Base-by-base conservation (phyloP, 2,797 vertebrate species). In the Alectoris magna region DNA sequence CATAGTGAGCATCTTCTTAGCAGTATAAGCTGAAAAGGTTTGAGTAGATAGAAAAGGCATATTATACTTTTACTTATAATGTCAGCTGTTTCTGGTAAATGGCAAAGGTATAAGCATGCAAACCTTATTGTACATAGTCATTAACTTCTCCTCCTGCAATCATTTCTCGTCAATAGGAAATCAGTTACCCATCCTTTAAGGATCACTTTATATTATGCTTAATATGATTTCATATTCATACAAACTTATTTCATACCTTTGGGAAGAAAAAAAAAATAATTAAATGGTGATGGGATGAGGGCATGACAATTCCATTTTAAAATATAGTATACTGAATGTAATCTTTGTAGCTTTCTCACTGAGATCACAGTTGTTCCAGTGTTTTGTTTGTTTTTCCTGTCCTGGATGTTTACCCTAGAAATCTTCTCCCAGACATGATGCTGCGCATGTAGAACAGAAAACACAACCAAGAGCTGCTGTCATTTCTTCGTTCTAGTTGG, bases 341-440 rank as follows among this genome's bases (percentile, higher is more conserved):
- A 74, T 31, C 18, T 78, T 64, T 22, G 6, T 9, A 34, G 10
- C 36, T 91, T 78, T 93, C 39, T 44, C 31, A 26, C 36, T 67
- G 53, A 11, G 14, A 41, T 39, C 38, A 72, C 10, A 18, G 23
- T 56, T 67, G 12, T 9, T 81, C 49, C 71, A 31, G 0, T 11
- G 18, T 23, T 85, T 16, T 87, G 67, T 24, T 56, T 16, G 29
- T 29, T 53, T 53, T 53, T 53, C 39, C n/a, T 73, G 5, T 43
- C 36, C 74, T 68, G 48, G 44, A 73, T 29, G 29, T 44, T 84
- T 84, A 12, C 29, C 46, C 43, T 71, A n/a, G 67, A 95, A 91
- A 62, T 51, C 27, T 39, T 46, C n/a, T 76, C 13, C 27, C 81
- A 68, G 58, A n/a, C 13, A 9, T 0, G 2, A 29, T 1, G 1